phyloP scores from a whole-genome alignment of 1,140 invertebrate species.

The Chelonus insularis region DNA sequence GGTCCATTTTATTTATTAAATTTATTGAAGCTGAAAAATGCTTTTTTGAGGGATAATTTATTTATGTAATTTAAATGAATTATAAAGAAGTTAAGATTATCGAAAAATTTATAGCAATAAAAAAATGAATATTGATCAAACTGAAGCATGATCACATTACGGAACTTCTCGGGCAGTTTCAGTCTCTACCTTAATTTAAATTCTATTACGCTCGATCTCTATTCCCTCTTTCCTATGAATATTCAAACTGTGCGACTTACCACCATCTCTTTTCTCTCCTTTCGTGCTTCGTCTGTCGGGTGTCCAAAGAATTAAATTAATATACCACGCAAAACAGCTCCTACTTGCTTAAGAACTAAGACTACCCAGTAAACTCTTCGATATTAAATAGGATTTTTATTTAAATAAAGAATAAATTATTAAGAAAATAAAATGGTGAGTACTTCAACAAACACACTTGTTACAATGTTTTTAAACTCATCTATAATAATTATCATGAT shows the following conservation, averaged over 20 bases:
- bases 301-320: constrained; percentile 60
- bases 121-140: constrained; percentile 39
- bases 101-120: neutral
- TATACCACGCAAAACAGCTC: constrained; percentile 54
- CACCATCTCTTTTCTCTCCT: constrained; percentile 21
- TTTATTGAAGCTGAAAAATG: too few relatives aligned
- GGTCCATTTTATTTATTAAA: too few relatives aligned
- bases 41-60: too few relatives aligned
- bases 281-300: constrained; percentile 50
- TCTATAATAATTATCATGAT: too few relatives aligned
- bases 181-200: constrained; percentile 51
- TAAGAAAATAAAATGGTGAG: too few relatives aligned
- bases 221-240: constrained; percentile 59
- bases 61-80: neutral
- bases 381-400: too few relatives aligned
- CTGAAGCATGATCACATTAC: constrained; percentile 46
- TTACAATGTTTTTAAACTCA: too few relatives aligned
- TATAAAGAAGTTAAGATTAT: neutral
- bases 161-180: constrained; percentile 47
- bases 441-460: too few relatives aligned
- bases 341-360: too few relatives aligned
- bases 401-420: too few relatives aligned
- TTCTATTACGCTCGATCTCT: constrained; percentile 59
- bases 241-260: constrained; percentile 49
- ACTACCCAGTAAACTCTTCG: too few relatives aligned